Evolutionary conservation across 2,113 vertebrate genomes (phyloP), one percentile per base, ranked within the genome.

Genomic region (Tragelaphus imberbis): DNA sequence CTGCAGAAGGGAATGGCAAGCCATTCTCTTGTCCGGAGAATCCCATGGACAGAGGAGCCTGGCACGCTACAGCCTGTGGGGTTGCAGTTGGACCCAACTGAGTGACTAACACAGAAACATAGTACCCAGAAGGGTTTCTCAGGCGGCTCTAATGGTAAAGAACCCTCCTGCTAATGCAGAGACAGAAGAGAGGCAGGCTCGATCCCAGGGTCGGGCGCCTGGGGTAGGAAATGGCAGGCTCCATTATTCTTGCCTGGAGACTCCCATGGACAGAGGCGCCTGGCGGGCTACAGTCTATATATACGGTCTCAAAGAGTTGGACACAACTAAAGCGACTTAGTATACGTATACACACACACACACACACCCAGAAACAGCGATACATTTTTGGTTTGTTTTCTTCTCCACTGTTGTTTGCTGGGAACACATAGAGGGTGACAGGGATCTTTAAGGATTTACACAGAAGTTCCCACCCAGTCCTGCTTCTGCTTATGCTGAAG

Each of bases 291-390:
- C 23, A 77, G 12, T 77, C 71, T 44, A 27, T 44, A 44, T 44
- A 14, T 14, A 44, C 36, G 3, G 12, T 44, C 11, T 44, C 71
- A 44, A 77, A 44, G 36, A 77, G 36, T 44, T 77, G 71, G 40
- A 4, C 40, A 77, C 1, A 0, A 77, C 71, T 77, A 15, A 77
- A 77, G 36, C 6, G 0, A 77, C 36, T 44, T 44, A 44, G 40
- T 44, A 27, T 44, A 11, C 44, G 44, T 44, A 5, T 44, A 44
- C 44, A 44, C 61, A 63, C 23, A 27, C 12, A 68, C 33, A 71
- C 61, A 77, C 40, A 77, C 71, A 28, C 27, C 36, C 40, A 79
- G 44, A 84, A 87, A 77, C 14, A n/a, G 7, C 53, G 17, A 90
- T 12, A 3, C 30, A 5, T 12, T 77, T 85, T 51, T 53, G 30